Evolutionary conservation across 2,797 vertebrate genomes (phyloP), one percentile per base, ranked within the genome.

Genomic region (Acomys russatus): DNA sequence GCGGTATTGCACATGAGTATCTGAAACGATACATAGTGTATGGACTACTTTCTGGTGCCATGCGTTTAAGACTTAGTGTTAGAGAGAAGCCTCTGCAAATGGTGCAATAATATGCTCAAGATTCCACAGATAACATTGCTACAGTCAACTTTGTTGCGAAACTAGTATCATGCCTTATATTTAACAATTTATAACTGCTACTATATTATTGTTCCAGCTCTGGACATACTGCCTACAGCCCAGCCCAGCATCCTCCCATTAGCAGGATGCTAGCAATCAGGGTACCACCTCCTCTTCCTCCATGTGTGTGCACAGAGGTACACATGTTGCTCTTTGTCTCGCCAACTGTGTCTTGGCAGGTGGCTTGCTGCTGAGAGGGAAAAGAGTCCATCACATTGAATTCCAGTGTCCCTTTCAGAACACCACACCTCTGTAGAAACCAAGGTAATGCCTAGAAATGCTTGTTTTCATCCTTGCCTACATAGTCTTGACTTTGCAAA

Each of bases 221-320:
- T n/a, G 66, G 56, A 70, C 25, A 6, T 4, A n/a, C 20, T 0
- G 9, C 17, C 64, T 33, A 0, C 0, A 1, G 3, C 9, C 2
- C 1, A 68, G 51, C 12, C 9, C 1, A 7, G 9, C 6, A 12
- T 9, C 51, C 68, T 20, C 14, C 18, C 51, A 0, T 0, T 61
- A 20, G 17, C 2, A 17, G 15, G 6, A 9, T 3, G 18, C 61
- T 22, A 8, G 30, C 11, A 22, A 1, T 12, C 4, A 11, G 7
- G 2, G 15, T 11, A 35, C 23, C 6, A 0, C 0, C 61, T 23
- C 7, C 12, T 38, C 51, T 28, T 49, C 59, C 17, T 73, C 23
- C 68, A 1, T 54, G 18, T 33, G 25, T 68, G 2, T 17, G 25
- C 9, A 17, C 44, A 22, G 10, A 23, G 15, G 6, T 35, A 0